phyloP scores from a whole-genome alignment of 23 tunicate species.

The Halocynthia aurantium region DNA sequence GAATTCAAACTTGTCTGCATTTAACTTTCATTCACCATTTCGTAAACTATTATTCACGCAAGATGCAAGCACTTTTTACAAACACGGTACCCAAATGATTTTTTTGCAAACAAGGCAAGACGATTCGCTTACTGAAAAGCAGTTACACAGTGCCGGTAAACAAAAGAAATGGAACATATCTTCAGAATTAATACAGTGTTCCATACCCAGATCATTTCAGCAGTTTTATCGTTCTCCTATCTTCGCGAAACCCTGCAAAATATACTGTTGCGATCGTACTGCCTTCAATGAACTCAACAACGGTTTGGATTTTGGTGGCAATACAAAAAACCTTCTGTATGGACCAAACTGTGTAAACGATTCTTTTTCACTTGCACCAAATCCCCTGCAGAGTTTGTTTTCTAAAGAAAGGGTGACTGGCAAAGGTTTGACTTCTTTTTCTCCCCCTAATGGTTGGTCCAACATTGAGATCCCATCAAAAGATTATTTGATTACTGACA shows the following conservation, averaged over 20 bases:
- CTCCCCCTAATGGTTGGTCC: constrained; percentile 8
- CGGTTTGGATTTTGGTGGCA: constrained; percentile 1
- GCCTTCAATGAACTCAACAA: constrained; percentile 1
- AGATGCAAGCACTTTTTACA: background rate
- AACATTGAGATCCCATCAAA: constrained; percentile 20
- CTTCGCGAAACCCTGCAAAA: background rate
- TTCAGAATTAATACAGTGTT: too few relatives aligned
- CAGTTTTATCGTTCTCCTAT: background rate
- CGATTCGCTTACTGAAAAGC: too few relatives aligned
- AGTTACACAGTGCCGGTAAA: too few relatives aligned
- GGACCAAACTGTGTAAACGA: background rate
- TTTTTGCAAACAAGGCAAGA: background rate
- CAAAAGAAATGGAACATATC: too few relatives aligned
- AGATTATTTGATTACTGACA: constrained; percentile 57
- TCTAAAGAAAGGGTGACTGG: background rate
- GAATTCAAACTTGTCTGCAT: background rate
- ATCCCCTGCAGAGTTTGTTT: background rate
- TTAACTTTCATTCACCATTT: constrained; percentile 1
- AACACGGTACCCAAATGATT: background rate
- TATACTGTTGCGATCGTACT: constrained; percentile 18
- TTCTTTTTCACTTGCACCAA: background rate
- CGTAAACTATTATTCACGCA: background rate
- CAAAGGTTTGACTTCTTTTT: background rate
- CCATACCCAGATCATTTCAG: too few relatives aligned
- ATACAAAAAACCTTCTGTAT: background rate